These are phyloP conservation scores for Nothocercus julius DNA, from an alignment of 2,113 vertebrate species.

Conservation along the genomic window DNA sequence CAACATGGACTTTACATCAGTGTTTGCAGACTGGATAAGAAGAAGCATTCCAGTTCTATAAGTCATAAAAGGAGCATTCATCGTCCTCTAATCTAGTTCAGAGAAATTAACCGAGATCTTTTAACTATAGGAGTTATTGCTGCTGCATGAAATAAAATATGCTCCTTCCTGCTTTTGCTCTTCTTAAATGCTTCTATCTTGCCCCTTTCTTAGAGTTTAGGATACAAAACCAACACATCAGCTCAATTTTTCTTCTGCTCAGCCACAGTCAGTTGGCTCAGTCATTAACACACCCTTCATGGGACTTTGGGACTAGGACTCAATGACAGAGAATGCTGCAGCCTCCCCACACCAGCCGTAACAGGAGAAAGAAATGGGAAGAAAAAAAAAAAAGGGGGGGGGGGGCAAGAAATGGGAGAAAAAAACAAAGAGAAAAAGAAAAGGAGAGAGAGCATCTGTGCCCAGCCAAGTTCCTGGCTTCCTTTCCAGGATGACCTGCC, in stretches of 20 bases:
- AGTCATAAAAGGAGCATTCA: not conserved
- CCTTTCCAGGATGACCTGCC: not conserved
- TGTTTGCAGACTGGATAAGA: not conserved
- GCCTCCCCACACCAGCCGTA: rapidly evolving
- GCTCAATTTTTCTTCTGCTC: not conserved
- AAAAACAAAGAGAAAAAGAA: not conserved
- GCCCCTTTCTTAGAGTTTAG: not conserved
- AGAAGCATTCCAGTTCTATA: not conserved
- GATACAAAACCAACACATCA: not conserved
- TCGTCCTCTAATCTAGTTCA: not conserved
- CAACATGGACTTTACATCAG: not conserved
- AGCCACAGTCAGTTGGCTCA: not conserved
- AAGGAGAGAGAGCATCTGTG: rapidly evolving
- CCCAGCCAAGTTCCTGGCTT: not conserved
- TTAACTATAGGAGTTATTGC: not conserved
- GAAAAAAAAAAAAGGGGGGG: not conserved
- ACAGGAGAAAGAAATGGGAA: not conserved
- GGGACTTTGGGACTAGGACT: not conserved
- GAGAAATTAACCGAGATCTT: not conserved
- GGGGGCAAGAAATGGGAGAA: not conserved
- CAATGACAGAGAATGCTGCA: not conserved
- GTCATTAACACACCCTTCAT: not conserved
- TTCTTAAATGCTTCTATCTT: not conserved
- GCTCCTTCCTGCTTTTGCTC: not conserved
- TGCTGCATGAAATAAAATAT: not conserved